phyloP scores from a whole-genome alignment of 2,113 vertebrate species.

The Sialia sialis region DNA sequence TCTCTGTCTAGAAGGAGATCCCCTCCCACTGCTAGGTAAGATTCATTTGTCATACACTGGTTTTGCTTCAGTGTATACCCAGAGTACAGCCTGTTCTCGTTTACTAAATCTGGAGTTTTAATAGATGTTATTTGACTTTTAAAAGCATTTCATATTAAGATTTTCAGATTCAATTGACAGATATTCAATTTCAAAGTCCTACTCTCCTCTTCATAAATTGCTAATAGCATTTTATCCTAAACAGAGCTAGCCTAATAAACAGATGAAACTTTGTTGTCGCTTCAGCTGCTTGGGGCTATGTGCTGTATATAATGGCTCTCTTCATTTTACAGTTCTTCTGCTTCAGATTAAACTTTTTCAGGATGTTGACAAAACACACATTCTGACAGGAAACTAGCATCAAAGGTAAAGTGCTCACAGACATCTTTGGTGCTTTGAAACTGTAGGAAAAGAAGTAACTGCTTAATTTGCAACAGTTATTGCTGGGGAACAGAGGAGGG shows the following conservation, averaged over 20 bases:
- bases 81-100: constrained; percentile 13
- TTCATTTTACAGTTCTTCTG: constrained; percentile 43
- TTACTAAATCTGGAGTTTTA: constrained; percentile 42
- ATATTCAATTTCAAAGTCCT: constrained; percentile 49
- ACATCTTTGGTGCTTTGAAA: constrained; percentile 47
- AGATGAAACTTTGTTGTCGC: constrained; percentile 45
- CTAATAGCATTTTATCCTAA: constrained; percentile 38
- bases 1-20: not conserved
- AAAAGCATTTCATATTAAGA: constrained; percentile 51
- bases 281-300: constrained; percentile 9
- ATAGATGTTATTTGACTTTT: constrained; percentile 37
- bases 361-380: constrained; percentile 47
- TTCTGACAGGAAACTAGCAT: constrained; percentile 48
- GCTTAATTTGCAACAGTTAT: constrained; percentile 53
- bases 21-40: not conserved
- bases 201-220: constrained; percentile 37
- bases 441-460: constrained; percentile 29
- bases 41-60: not conserved
- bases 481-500: not conserved
- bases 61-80: not conserved
- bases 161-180: constrained; percentile 42
- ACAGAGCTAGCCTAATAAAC: constrained; percentile 36
- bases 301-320: constrained; percentile 29
- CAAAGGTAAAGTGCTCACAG: constrained; percentile 47
- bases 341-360: constrained; percentile 53